phyloP scores from a whole-genome alignment of 2,113 vertebrate genomes.

The Spea bombifrons region DNA sequence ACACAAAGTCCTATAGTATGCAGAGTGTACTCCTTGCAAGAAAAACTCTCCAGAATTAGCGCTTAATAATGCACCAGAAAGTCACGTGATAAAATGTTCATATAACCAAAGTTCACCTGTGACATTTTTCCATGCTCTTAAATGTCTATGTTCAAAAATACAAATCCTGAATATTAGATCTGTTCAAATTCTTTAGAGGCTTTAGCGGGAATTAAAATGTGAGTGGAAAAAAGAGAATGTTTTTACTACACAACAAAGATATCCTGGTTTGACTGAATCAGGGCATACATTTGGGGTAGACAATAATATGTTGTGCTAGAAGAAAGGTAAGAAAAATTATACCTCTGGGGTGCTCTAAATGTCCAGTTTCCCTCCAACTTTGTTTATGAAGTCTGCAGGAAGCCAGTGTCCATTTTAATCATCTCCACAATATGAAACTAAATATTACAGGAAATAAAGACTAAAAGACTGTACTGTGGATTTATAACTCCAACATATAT shows the following conservation, averaged over 20 bases:
- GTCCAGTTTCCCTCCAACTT: constrained; percentile 3
- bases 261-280: constrained; percentile 11
- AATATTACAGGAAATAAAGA: constrained; percentile 26
- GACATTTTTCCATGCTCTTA: too few species aligned
- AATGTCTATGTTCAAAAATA: too few species aligned
- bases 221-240: constrained; percentile 1
- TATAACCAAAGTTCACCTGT: too few species aligned
- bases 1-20: too few species aligned
- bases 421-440: not conserved
- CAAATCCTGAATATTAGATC: too few species aligned
- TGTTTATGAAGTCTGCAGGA: constrained; percentile 22
- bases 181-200: too few species aligned
- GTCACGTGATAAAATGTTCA: too few species aligned
- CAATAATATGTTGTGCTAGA: constrained; percentile 10
- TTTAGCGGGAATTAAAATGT: not conserved
- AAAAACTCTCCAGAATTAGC: too few species aligned
- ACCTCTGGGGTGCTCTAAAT: constrained; percentile 7
- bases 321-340: constrained; percentile 18
- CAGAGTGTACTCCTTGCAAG: too few species aligned
- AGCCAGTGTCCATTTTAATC: constrained; percentile 17
- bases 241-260: not conserved
- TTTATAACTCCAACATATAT: not conserved
- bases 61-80: too few species aligned
- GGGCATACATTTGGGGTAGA: constrained; percentile 7
- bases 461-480: constrained; percentile 3